A percentile compares a stretch with the other conserved stretches of the same genome.
phyloP scores from a whole-genome alignment of 2,113 vertebrate genomes.

The Actinemys pallida region DNA sequence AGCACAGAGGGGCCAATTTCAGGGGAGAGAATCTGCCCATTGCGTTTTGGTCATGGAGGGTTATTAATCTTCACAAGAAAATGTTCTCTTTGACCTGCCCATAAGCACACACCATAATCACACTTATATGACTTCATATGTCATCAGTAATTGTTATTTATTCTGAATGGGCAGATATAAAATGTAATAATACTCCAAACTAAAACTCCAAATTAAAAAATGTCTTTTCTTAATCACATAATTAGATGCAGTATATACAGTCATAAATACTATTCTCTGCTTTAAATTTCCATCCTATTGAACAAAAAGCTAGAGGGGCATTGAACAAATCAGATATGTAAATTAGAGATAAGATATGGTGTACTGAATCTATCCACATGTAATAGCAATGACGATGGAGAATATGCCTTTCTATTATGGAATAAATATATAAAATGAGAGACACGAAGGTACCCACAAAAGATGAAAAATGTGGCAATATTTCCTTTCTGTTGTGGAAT shows the following conservation, averaged over 20 bases:
- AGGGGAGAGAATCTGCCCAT: neutral
- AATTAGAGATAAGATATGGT: neutral
- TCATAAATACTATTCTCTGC: slow-evolving; percentile 5
- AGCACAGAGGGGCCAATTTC: neutral
- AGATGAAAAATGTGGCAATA: neutral
- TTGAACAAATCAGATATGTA: neutral
- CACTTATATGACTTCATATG: neutral
- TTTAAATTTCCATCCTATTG: neutral
- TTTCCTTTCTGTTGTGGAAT: neutral
- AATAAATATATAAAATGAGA: neutral
- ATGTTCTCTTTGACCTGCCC: neutral
- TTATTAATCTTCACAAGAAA: neutral
- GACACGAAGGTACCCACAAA: neutral
- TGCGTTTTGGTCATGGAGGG: neutral
- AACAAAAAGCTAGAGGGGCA: neutral
- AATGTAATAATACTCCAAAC: neutral
- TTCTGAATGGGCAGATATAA: neutral
- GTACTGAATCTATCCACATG: neutral
- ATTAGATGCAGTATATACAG: neutral
- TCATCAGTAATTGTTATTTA: neutral
- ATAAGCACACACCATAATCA: neutral
- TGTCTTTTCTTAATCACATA: neutral
- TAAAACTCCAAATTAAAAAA: slow-evolving; percentile 7
- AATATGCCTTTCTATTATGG: neutral
- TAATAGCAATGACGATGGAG: neutral